A percentile compares a stretch with the other conserved stretches of the same genome.
Evolutionary conservation across 2,113 vertebrate species (phyloP).

Genomic region (Strix uralensis): DNA sequence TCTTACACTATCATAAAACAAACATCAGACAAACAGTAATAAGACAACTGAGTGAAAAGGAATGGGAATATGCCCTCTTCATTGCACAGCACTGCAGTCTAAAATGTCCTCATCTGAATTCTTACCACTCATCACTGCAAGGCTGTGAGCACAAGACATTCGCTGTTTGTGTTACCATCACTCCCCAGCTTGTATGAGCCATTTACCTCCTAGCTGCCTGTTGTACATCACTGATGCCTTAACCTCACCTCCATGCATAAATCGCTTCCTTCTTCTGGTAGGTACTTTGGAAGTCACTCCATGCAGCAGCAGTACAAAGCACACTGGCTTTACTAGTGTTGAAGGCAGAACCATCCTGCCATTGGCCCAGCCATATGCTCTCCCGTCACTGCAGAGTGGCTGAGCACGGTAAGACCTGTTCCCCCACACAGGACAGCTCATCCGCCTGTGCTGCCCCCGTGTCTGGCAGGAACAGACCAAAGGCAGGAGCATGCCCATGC

Average conservation of each 20-base stretch:
- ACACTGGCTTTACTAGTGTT: neutral
- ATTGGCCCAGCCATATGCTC: neutral
- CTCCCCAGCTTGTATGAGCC: neutral
- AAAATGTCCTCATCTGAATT: neutral
- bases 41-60: neutral
- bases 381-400: neutral
- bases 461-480: neutral
- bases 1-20: neutral
- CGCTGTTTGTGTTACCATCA: neutral
- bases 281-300: neutral
- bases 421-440: neutral
- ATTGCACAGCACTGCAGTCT: neutral
- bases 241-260: neutral
- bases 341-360: neutral
- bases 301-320: neutral
- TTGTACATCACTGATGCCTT: neutral
- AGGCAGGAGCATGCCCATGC: neutral
- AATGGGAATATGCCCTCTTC: neutral
- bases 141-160: neutral
- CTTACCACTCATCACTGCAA: neutral
- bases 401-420: neutral
- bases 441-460: fast-evolving
- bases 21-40: neutral
- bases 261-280: neutral
- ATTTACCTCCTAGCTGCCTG: neutral